Evolutionary conservation across 2,113 vertebrate genomes (phyloP), one percentile per base, ranked within the genome.

Genomic region (Chunga burmeisteri): DNA sequence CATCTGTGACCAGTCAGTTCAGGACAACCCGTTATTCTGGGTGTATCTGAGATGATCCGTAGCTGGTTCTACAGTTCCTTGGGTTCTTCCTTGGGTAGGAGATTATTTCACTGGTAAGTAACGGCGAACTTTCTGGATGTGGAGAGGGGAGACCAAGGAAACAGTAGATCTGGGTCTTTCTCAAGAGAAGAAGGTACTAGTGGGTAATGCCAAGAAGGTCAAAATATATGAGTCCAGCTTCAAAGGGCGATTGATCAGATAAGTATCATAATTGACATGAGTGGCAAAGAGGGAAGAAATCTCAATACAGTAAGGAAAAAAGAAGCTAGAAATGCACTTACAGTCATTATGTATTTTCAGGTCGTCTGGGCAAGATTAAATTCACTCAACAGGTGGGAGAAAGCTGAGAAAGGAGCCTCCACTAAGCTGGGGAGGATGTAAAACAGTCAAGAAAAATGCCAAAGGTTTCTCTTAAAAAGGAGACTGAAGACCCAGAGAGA

Each of bases 341-440:
- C 6, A 9, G 36, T 52, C 13, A 6, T 11, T 7, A 6, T 1
- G 3, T 1, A 0, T 12, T 23, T 55, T 16, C 29, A 40, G 78
- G 68, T 27, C 11, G 9, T 12, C 42, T 36, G 68, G 58, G 55
- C 9, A 29, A n/a, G 68, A 66, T 40, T 52, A 42, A 86, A 83
- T 58, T 62, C 52, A 27, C 42, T 49, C 72, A 29, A 7, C 8
- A 32, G 56, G 47, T 62, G 9, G 46, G 19, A 82, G 55, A 78
- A 88, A 72, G 38, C 46, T 52, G 46, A 44, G 71, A 66, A 66
- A 16, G 27, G 56, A 80, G 34, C 20, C 18, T 56, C 10, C 12
- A 2, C 9, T 7, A 44, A 55, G 42, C 55, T 21, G 7, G 17
- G 46, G 30, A 71, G 27, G 25, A 4, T 50, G 44, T 81, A 55